Evolutionary conservation across 1,140 invertebrate genomes (phyloP).

Genomic region (Halyomorpha halys): DNA sequence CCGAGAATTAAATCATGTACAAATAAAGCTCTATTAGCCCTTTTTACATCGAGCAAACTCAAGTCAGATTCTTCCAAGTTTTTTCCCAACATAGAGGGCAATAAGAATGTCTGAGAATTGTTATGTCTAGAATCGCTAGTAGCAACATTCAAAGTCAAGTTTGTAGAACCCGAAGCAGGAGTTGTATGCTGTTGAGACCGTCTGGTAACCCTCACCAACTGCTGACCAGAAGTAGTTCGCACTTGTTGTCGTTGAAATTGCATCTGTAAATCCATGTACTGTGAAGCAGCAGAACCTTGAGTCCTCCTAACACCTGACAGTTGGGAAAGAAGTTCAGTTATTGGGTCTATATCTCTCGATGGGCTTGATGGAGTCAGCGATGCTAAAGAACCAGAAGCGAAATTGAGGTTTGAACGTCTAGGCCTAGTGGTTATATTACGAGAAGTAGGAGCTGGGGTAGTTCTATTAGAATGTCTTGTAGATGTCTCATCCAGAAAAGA

Average conservation of each 20-base stretch:
- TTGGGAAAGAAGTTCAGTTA: constrained; percentile 84
- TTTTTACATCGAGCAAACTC: no score
- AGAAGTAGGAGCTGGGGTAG: background rate
- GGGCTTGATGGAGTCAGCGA: constrained; percentile 48
- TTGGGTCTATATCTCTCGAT: constrained; percentile 86
- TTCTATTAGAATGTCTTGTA: background rate
- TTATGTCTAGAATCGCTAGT: no score
- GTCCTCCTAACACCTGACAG: constrained; percentile 66
- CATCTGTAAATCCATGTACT: constrained; percentile 80
- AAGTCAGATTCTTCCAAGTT: no score
- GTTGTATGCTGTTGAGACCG: no score
- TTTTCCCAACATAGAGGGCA: no score
- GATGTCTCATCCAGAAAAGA: constrained; percentile 12
- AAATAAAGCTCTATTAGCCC: no score
- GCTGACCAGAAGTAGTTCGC: no score
- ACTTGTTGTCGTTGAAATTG: constrained; percentile 72
- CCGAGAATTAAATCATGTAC: no score
- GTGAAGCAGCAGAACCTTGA: constrained; percentile 49
- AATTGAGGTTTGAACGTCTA: background rate
- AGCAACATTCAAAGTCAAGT: no score
- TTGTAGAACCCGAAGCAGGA: no score
- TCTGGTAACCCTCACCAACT: no score
- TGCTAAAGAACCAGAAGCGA: constrained; percentile 1
- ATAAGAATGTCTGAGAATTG: no score
- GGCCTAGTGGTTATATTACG: background rate